Evolutionary conservation across 2,888 invertebrate genomes (phyloP), one percentile per base, ranked within the genome.

Genomic region (Ferrisia virgata): DNA sequence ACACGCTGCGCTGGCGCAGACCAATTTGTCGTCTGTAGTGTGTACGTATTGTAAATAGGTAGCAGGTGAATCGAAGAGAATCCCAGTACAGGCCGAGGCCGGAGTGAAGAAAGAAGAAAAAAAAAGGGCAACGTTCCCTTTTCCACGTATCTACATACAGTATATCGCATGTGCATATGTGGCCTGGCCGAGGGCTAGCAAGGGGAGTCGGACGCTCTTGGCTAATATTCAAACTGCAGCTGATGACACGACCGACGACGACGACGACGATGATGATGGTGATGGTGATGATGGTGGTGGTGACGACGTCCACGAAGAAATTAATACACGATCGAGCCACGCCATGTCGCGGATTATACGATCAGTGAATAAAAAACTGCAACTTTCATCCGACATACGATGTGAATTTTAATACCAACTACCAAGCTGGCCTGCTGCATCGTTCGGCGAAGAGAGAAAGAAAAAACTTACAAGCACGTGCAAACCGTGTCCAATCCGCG

Each of bases 231-330:
- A 72, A 72, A 72, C 33, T 72, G 72, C 72, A 72, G 72, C 72
- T 72, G 72, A 72, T 72, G 72, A 72, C 72, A 72, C 72, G 72
- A 72, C n/a, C n/a, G n/a, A n/a, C n/a, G n/a, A n/a, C n/a, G n/a
- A n/a, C n/a, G n/a, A n/a, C n/a, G n/a, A n/a, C n/a, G n/a, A n/a
- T n/a, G n/a, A n/a, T n/a, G n/a, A n/a, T n/a, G n/a, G n/a, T n/a
- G n/a, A n/a, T n/a, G n/a, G n/a, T n/a, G n/a, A n/a, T n/a, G n/a
- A n/a, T n/a, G n/a, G n/a, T n/a, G n/a, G n/a, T n/a, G n/a, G n/a
- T n/a, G n/a, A n/a, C n/a, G n/a, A n/a, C n/a, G n/a, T n/a, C n/a
- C n/a, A n/a, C n/a, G n/a, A 64, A 64, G 58, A 64, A 64, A 64
- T 64, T 64, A 64, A 64, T 64, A 64, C 58, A 13, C 58, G 58